These are phyloP conservation scores for Chrysomallon squamiferum DNA, from an alignment of 1,140 invertebrate genomes.

Conservation along the genomic window DNA sequence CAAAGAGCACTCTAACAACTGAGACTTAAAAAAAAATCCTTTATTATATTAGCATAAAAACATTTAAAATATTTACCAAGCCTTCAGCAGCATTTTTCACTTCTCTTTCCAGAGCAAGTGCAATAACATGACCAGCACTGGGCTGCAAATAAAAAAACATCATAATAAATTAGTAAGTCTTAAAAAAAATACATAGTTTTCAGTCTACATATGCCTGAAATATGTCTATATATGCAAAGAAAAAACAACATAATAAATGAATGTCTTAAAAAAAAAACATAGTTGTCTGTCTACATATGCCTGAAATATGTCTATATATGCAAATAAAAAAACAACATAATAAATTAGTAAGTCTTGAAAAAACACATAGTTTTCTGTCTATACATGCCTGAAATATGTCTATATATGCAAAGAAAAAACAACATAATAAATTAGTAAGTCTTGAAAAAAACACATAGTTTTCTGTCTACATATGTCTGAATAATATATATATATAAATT, in stretches of 20 bases:
- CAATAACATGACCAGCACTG: neutral
- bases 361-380: neutral
- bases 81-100: conserved; percentile 10
- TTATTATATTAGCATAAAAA: too few species aligned
- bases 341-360: neutral
- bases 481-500: neutral
- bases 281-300: neutral
- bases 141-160: conserved; percentile 5
- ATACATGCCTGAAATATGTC: neutral
- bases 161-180: neutral
- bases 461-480: neutral
- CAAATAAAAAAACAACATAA: neutral
- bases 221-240: neutral
- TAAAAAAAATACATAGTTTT: neutral
- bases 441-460: neutral
- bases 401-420: neutral
- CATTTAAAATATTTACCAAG: conserved; percentile 19
- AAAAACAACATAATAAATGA: neutral
- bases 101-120: conserved; percentile 11
- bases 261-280: neutral
- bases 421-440: neutral
- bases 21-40: too few species aligned
- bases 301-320: neutral
- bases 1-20: too few species aligned
- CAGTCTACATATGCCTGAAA: neutral